phyloP scores from a whole-genome alignment of 2,113 vertebrate species.

The Gulo gulo region DNA sequence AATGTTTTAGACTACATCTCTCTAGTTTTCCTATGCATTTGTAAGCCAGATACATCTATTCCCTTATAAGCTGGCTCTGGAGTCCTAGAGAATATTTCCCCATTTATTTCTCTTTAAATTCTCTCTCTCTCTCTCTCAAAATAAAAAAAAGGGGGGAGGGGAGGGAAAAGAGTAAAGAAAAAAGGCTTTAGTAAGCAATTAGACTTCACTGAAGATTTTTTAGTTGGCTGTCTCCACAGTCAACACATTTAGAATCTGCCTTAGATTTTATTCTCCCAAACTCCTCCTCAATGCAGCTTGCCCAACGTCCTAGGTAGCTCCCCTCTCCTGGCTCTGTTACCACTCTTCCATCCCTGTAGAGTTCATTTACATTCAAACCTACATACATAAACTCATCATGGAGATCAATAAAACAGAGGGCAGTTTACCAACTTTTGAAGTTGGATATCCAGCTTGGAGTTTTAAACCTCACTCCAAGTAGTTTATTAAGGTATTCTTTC shows the following conservation, averaged over 20 bases:
- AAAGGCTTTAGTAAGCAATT: background rate
- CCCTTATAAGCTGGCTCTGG: background rate
- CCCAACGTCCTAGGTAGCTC: background rate
- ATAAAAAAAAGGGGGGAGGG: no score
- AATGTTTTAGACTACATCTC: background rate
- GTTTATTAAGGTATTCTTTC: background rate
- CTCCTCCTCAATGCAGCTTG: background rate
- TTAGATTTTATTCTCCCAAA: background rate
- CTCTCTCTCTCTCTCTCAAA: background rate
- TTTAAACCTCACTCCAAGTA: background rate
- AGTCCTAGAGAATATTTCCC: background rate
- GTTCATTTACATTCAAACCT: background rate
- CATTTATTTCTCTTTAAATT: background rate
- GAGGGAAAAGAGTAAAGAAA: background rate
- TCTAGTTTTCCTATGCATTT: background rate
- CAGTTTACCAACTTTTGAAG: background rate
- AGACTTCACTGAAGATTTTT: background rate
- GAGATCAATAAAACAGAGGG: background rate
- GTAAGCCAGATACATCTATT: background rate
- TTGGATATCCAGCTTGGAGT: background rate
- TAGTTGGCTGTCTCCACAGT: background rate
- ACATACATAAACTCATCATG: background rate
- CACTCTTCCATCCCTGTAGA: background rate
- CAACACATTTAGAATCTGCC: background rate
- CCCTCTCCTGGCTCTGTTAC: background rate